phyloP scores from a whole-genome alignment of 2,797 vertebrate genomes.

The Rhabdophis nuchalis region DNA sequence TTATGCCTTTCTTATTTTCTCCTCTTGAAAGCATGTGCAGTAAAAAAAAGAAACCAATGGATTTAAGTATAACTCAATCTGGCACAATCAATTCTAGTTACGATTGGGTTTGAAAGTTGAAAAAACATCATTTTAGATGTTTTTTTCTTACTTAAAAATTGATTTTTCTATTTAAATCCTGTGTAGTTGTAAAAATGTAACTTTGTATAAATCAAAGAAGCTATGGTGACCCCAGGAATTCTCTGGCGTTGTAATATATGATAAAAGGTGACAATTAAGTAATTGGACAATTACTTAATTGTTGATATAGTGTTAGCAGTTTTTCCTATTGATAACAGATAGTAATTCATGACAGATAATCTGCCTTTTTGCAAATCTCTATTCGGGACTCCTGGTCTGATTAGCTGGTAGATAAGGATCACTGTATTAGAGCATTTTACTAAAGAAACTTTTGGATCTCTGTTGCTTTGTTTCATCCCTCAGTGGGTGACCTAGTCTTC shows the following conservation, averaged over 20 bases:
- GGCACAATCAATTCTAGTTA: background rate
- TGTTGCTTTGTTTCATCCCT: background rate
- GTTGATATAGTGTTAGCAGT: background rate
- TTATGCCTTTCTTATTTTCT: background rate
- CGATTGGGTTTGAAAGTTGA: background rate
- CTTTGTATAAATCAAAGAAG: background rate
- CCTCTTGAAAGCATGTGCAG: background rate
- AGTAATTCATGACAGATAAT: background rate
- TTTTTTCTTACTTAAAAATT: background rate
- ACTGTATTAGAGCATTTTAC: background rate
- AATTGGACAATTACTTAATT: background rate
- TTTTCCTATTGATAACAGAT: background rate
- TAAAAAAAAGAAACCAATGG: background rate
- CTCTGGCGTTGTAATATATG: background rate
- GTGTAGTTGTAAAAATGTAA: background rate
- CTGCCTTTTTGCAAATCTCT: background rate
- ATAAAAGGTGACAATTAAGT: background rate
- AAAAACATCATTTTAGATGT: background rate
- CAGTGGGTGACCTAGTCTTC: background rate
- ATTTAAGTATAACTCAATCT: background rate
- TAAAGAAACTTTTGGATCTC: background rate
- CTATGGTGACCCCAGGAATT: background rate
- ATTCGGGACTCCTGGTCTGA: background rate
- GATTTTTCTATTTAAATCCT: background rate
- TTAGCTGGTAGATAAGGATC: background rate